Percentiles rank a stretch among this genome's conserved stretches.
phyloP scores from a whole-genome alignment of 2,888 invertebrate species.

The Polyploca ridens region DNA sequence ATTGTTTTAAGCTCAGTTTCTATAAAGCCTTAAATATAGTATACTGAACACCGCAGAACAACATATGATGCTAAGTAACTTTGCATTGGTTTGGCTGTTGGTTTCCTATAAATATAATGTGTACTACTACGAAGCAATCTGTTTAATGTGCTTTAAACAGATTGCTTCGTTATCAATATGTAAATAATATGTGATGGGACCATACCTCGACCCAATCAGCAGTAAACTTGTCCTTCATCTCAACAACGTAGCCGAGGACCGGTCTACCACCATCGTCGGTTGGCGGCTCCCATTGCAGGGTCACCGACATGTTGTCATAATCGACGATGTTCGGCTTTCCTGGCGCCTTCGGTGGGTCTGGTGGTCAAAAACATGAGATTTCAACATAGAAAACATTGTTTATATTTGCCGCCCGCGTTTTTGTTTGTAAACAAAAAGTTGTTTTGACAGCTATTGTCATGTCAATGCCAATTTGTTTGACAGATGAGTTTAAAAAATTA shows the following conservation, averaged over 20 bases:
- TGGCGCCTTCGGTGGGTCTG: constrained; percentile 95
- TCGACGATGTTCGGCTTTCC: constrained; percentile 96
- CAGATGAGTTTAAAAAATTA: too few species aligned
- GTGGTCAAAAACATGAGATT: constrained; percentile 8
- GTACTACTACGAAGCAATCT: too few species aligned
- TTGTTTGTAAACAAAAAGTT: constrained; percentile 36
- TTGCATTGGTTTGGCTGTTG: too few species aligned
- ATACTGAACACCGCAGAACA: too few species aligned
- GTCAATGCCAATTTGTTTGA: too few species aligned
- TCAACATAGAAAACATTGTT: constrained; percentile 16
- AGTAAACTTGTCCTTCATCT: constrained; percentile 95
- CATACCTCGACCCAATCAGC: constrained; percentile 91
- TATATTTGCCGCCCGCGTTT: background rate
- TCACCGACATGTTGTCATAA: constrained; percentile 96
- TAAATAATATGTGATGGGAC: background rate
- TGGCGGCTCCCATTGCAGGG: constrained; percentile 95
- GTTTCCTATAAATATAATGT: too few species aligned
- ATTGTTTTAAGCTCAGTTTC: too few species aligned
- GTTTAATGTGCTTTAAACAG: too few species aligned
- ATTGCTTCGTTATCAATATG: too few species aligned
- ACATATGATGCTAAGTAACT: too few species aligned
- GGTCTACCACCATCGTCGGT: constrained; percentile 96
- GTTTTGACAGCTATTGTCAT: background rate
- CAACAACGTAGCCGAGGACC: constrained; percentile 94
- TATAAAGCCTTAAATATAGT: too few species aligned